Evolutionary conservation across 2,797 vertebrate genomes (phyloP).

Genomic region (Oryzias sinensis): DNA sequence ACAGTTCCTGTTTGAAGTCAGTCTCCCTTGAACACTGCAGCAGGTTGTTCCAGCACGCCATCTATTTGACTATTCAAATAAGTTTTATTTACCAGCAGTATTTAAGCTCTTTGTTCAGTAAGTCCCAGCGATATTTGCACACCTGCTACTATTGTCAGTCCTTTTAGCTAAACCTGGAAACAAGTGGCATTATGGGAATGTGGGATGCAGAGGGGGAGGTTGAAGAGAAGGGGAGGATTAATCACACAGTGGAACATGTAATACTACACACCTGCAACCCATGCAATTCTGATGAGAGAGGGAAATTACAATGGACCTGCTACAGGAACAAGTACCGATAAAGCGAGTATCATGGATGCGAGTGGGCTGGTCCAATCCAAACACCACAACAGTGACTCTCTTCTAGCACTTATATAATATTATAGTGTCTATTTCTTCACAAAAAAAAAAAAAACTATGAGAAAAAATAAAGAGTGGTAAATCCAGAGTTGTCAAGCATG

Average conservation of each 20-base stretch:
- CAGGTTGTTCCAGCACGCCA: slow-evolving; percentile 39
- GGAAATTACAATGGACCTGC: slow-evolving; percentile 33
- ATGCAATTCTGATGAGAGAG: slow-evolving; percentile 44
- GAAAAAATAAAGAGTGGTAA: background rate
- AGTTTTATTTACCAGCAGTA: slow-evolving; percentile 71
- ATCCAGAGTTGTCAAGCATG: slow-evolving; percentile 11
- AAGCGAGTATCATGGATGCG: slow-evolving; percentile 35
- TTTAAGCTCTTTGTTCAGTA: slow-evolving; percentile 72
- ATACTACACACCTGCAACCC: slow-evolving; percentile 56
- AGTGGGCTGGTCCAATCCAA: slow-evolving; percentile 19
- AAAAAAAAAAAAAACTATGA: too few relatives aligned
- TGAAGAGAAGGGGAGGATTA: slow-evolving; percentile 53
- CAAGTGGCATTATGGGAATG: slow-evolving; percentile 75
- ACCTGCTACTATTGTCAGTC: slow-evolving; percentile 80
- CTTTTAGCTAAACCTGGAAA: slow-evolving; percentile 71
- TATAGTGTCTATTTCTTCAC: too few relatives aligned
- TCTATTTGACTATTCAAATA: slow-evolving; percentile 71
- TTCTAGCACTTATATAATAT: too few relatives aligned
- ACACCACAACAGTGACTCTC: background rate
- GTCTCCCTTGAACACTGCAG: slow-evolving; percentile 18
- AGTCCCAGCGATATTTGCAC: slow-evolving; percentile 78
- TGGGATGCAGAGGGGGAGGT: slow-evolving; percentile 44
- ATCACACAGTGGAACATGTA: slow-evolving; percentile 48
- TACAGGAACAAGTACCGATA: slow-evolving; percentile 24
- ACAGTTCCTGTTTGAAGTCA: slow-evolving; percentile 12